Conservation (phyloP, 2,113 vertebrate genomes). For the Bagarius yarrelli region DNA sequence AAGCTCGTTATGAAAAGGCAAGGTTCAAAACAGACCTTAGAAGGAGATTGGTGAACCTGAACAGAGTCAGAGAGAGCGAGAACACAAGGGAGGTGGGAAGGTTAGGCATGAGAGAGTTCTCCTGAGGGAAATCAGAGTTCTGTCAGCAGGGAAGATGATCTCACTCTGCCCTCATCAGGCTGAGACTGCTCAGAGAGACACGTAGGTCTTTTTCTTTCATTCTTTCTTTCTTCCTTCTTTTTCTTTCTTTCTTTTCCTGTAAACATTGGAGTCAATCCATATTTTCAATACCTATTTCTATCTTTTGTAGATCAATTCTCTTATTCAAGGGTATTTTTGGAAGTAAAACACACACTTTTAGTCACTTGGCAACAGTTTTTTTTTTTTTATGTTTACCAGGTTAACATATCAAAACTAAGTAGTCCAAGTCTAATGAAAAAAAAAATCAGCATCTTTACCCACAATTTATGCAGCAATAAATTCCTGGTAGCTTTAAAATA, state of each 20-base stretch:
- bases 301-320: constrained; percentile 3
- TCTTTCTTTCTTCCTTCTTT: no score
- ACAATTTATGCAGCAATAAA: not conserved
- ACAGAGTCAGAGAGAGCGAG: constrained; percentile 34
- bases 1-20: constrained; percentile 30
- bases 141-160: constrained; percentile 64
- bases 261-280: constrained; percentile 14
- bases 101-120: constrained; percentile 45
- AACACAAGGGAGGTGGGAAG: constrained; percentile 14
- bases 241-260: not conserved
- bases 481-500: not conserved
- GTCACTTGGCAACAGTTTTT: not conserved
- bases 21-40: constrained; percentile 31
- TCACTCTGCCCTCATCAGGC: constrained; percentile 77
- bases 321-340: not conserved
- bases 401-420: not conserved
- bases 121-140: constrained; percentile 55
- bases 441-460: not conserved
- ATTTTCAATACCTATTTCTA: constrained; percentile 13
- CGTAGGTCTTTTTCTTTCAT: constrained; percentile 11
- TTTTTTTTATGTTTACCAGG: not conserved
- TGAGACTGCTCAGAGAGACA: constrained; percentile 59
- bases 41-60: constrained; percentile 43
- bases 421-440: not conserved
- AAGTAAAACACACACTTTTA: not conserved